Conservation (phyloP, 2,797 vertebrate genomes). For the Heliangelus exortis region DNA sequence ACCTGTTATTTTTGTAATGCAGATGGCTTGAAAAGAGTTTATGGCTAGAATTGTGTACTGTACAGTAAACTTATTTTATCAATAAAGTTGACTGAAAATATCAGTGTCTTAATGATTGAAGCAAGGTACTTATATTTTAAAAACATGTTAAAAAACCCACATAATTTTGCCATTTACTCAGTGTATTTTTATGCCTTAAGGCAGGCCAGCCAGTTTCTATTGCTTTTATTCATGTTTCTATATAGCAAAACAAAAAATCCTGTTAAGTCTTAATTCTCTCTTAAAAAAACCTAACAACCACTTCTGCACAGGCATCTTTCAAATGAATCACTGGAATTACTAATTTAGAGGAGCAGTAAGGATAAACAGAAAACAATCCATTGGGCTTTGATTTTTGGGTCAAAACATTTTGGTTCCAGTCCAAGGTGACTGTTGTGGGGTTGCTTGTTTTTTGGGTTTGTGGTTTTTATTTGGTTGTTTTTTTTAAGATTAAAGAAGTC, state of each 20-base stretch:
- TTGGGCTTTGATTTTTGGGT: neutral
- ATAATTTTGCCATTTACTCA: neutral
- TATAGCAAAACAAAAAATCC: neutral
- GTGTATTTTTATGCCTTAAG: neutral
- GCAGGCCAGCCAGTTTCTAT: neutral
- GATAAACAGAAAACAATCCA: neutral
- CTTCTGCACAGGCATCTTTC: neutral
- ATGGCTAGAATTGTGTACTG: slow-evolving; percentile 66
- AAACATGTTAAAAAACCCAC: neutral
- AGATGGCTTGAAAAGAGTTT: slow-evolving; percentile 64
- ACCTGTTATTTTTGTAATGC: slow-evolving; percentile 72
- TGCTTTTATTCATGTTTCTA: neutral
- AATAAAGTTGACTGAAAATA: slow-evolving; percentile 76
- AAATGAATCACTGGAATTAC: neutral
- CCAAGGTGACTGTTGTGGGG: neutral
- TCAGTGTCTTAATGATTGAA: neutral
- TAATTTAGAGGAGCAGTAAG: neutral
- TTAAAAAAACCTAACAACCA: neutral
- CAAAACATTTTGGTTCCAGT: neutral
- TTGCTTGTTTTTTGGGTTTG: neutral
- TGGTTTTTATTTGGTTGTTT: too few species aligned
- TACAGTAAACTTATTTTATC: slow-evolving; percentile 77
- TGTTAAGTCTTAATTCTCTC: neutral
- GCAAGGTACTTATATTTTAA: neutral
- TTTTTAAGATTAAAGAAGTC: neutral